Conservation (phyloP, 2,797 vertebrate genomes). For the Hypotaenidia philippensis region DNA sequence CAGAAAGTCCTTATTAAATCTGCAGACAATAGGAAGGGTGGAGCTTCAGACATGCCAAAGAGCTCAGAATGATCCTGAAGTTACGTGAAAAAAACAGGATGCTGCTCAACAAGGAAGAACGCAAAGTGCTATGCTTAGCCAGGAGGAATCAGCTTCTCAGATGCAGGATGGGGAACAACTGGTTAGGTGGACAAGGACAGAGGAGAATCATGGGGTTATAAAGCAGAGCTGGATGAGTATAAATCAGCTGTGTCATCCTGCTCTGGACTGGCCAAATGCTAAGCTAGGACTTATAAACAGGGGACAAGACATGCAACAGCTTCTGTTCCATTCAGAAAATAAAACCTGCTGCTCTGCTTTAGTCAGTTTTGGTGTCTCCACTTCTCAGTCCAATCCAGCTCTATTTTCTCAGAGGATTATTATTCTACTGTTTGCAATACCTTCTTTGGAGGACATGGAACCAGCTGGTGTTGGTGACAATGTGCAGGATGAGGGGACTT, state of each 20-base stretch:
- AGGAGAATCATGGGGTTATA: background rate
- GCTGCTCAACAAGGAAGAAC: background rate
- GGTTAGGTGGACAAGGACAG: background rate
- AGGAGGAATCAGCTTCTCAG: background rate
- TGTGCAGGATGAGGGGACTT: fast-evolving
- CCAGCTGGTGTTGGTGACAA: fast-evolving
- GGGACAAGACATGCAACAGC: background rate
- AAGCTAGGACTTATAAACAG: background rate
- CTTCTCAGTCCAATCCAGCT: background rate
- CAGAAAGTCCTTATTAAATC: constrained; percentile 3
- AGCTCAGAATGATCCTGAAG: background rate
- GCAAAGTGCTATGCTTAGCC: background rate
- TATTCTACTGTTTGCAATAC: background rate
- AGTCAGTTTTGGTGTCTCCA: background rate
- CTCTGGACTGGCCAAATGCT: background rate
- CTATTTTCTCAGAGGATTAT: background rate
- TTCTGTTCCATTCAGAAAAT: background rate
- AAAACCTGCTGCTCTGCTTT: background rate
- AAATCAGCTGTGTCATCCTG: background rate
- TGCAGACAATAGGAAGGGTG: constrained; percentile 39
- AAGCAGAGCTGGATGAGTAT: background rate
- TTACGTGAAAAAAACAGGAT: background rate
- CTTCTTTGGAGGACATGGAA: background rate
- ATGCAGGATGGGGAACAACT: background rate
- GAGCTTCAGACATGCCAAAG: background rate